A percentile compares a stretch with the other conserved stretches of the same genome.
phyloP scores from a whole-genome alignment of 64 coral and sea anemone genomes.

The Pachyseris speciosa region DNA sequence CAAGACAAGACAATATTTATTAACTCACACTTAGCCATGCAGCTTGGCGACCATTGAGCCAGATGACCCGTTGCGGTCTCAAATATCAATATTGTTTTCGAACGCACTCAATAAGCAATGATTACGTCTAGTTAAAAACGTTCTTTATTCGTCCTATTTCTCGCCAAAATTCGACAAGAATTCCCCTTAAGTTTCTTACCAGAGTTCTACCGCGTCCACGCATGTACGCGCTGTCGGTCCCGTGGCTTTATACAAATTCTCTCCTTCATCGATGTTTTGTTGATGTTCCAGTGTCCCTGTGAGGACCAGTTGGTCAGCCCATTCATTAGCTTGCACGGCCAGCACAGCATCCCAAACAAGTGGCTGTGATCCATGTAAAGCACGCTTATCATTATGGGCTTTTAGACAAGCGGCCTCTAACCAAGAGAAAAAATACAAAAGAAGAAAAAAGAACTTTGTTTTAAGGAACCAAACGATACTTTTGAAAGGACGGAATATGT shows the following conservation, averaged over 20 bases:
- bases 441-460: background rate
- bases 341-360: background rate
- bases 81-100: too few relatives aligned
- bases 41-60: too few relatives aligned
- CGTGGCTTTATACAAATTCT: background rate
- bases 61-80: too few relatives aligned
- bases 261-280: background rate
- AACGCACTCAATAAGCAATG: too few relatives aligned
- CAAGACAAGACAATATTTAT: too few relatives aligned
- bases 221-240: background rate
- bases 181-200: background rate
- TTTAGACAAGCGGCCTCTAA: background rate
- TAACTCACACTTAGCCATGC: too few relatives aligned
- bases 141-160: too few relatives aligned
- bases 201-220: background rate
- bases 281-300: background rate
- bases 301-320: background rate
- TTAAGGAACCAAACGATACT: too few relatives aligned
- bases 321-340: background rate
- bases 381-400: background rate
- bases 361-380: background rate
- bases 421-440: background rate
- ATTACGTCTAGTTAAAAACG: too few relatives aligned
- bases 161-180: too few relatives aligned
- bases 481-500: too few relatives aligned